Base-by-base conservation (phyloP, 1,140 invertebrate genomes). In the Saxidomus purpurata region DNA sequence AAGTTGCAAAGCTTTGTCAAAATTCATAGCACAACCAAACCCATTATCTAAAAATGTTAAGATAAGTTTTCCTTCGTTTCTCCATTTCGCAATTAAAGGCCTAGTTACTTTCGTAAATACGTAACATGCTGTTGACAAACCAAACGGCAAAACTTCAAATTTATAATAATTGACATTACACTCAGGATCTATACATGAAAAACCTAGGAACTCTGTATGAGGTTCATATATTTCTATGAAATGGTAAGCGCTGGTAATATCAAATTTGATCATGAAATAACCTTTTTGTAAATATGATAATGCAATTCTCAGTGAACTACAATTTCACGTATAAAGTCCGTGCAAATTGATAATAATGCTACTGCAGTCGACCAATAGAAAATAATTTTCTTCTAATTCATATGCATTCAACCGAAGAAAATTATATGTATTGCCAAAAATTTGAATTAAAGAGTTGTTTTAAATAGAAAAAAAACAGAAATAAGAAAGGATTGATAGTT, bases 91-190 rank as follows among this genome's bases (percentile, higher is more conserved):
- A 4, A 88, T 43, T 2, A 90, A 47, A 47, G 86, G 81, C 22
- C 81, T 47, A n/a, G 63, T 71, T 13, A 88, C 28, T 67, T 88
- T 90, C 31, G 80, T 90, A 52, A 90, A 90, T n/a, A 90, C 52
- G 61, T 81, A 88, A 67, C 40, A 67, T 52, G 86, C 85, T 22
- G 43, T 52, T 22, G 38, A 77, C 17, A 90, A 36, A 13, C 80
- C 90, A 88, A 88, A 90, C 15, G 90, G 90, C 38, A 90, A 81
- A 1, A 88, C 79, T 38, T 47, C 17, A 79, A 82, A 82, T 87
- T 87, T 80, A 67, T 83, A 84, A 67, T 81, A 90, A 28, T 36
- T 82, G 4, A 31, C 8, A 25, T 38, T 77, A 25, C 69, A 79
- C 52, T 81, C n/a, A 6, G 8, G 4, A 49, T 59, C 28, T 0